Evolutionary conservation across 2,888 invertebrate genomes (phyloP), one percentile per base, ranked within the genome.

Genomic region (Chydorus sphaericus): DNA sequence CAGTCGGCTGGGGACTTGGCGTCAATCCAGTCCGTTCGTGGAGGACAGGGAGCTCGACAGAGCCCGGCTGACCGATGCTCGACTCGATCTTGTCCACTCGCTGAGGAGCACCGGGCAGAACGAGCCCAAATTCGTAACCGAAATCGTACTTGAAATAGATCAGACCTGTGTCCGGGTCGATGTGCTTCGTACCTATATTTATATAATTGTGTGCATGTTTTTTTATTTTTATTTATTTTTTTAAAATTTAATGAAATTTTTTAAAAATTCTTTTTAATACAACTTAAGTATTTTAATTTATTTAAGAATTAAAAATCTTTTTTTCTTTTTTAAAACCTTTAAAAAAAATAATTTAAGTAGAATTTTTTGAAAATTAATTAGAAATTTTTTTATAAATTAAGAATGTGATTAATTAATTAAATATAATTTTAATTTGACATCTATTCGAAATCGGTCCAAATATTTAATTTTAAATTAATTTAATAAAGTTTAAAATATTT

Each of bases 71-170:
- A 62, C 77, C 76, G 3, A 78, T 77, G 16, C 74, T 74, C n/a
- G 55, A 53, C 29, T 57, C 50, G n/a, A 57, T 54, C 33, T 57
- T 57, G 39, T 57, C 54, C 4, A 57, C 57, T 26, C 54, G 54
- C 33, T 57, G 44, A 10, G 59, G 52, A 58, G 62, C 57, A 53
- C 80, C 80, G 39, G 83, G 83, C 52, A 82, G 72, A 49, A 83
- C 75, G 61, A 83, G 77, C 59, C 83, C 83, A 66, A 83, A 83
- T 68, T 84, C 84, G 69, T 83, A 84, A 63, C 83, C 83, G 66
- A 84, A 84, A 72, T 84, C 84, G 68, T 84, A 84, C 72, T 84
- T 84, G 75, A 84, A 84, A 73, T 84, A 84, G 65, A 84, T 82
- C 59, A 84, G 73, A 62, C 83, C 83, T 51, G 82, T 82, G 65